Evolutionary conservation across 2,113 vertebrate genomes (phyloP).

Genomic region (Corythornis cristatus): DNA sequence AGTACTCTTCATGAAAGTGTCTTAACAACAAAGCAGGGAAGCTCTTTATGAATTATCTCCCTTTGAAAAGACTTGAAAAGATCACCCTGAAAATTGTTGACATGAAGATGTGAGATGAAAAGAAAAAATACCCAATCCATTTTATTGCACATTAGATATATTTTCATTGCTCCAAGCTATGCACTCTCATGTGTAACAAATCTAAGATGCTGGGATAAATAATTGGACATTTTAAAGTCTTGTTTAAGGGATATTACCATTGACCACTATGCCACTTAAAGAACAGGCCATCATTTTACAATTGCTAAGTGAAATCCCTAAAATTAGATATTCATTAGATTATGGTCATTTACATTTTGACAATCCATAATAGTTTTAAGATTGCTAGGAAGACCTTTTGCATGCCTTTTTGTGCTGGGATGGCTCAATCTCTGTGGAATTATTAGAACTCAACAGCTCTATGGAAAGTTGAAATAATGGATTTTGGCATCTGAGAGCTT

Average conservation of each 20-base stretch:
- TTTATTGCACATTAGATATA: background rate
- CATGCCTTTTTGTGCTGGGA: constrained; percentile 36
- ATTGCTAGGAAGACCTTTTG: constrained; percentile 47
- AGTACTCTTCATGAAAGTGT: background rate
- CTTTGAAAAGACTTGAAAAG: constrained; percentile 43
- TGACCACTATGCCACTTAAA: background rate
- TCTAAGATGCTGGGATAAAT: background rate
- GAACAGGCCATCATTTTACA: constrained; percentile 1
- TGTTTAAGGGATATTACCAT: background rate
- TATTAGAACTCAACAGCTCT: constrained; percentile 69
- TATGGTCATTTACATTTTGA: constrained; percentile 44
- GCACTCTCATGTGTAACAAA: background rate
- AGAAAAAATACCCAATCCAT: background rate
- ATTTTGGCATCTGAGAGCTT: constrained; percentile 60
- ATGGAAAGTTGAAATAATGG: constrained; percentile 74
- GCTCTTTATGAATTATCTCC: background rate
- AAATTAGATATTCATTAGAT: constrained; percentile 28
- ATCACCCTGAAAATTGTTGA: background rate
- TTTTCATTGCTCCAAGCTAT: background rate
- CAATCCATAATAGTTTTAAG: constrained; percentile 36
- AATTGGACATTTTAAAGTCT: background rate
- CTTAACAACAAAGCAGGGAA: constrained; percentile 6
- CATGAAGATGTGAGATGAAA: background rate
- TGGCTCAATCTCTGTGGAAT: constrained; percentile 35
- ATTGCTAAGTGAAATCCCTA: constrained; percentile 24